phyloP scores from a whole-genome alignment of 2,888 invertebrate genomes.

The Kryphioiulus occultus region DNA sequence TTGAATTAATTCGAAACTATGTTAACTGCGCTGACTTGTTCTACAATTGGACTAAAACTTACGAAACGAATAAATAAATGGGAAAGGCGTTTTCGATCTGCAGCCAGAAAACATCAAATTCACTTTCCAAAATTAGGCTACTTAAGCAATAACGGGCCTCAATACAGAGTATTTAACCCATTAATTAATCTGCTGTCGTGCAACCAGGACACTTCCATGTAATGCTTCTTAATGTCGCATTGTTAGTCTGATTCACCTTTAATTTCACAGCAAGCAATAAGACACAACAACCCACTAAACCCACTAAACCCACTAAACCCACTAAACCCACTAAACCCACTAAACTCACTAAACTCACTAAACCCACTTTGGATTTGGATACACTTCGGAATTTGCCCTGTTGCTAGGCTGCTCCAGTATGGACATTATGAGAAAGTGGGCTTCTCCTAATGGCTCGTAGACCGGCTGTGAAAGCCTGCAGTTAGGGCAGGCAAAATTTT shows the following conservation, averaged over 20 bases:
- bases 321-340: no score
- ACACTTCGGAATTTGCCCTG: no score
- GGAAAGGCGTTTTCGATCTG: neutral
- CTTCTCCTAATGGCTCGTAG: no score
- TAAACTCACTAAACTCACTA: no score
- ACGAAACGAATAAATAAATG: neutral
- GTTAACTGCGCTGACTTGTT: neutral
- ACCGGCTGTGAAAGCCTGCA: no score
- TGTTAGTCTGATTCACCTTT: neutral
- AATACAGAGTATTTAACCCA: conserved; percentile 25
- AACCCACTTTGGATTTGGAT: neutral
- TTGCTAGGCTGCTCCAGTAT: no score
- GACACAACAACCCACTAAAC: neutral
- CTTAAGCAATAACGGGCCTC: neutral
- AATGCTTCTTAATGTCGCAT: neutral
- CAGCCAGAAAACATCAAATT: neutral
- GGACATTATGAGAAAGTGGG: no score
- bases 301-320: no score
- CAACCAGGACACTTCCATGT: neutral
- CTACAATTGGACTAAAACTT: neutral
- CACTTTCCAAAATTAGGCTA: conserved; percentile 25
- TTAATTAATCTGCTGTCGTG: neutral
- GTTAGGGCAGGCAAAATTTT: no score
- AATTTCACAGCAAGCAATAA: neutral
- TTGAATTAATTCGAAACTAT: neutral